A percentile compares a stretch with the other conserved stretches of the same genome.
phyloP scores from a whole-genome alignment of 2,888 invertebrate species.

The Saturnia japonica region DNA sequence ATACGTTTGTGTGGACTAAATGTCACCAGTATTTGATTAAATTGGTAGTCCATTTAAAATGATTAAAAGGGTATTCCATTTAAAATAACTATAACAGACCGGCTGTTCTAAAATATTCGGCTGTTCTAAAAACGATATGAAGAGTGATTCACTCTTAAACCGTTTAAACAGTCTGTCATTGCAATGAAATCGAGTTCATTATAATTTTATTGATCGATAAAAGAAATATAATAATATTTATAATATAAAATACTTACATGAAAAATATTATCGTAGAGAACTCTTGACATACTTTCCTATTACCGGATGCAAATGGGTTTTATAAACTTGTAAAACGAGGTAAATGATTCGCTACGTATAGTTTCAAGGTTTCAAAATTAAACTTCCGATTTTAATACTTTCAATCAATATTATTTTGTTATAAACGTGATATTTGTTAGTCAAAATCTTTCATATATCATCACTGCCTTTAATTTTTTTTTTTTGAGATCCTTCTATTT shows the following conservation, averaged over 20 bases:
- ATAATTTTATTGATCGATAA: conserved; percentile 9
- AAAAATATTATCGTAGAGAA: conserved; percentile 15
- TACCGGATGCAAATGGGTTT: conserved; percentile 22
- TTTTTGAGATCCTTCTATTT: too few species aligned
- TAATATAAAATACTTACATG: not conserved
- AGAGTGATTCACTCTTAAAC: not conserved
- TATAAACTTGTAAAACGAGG: conserved; percentile 22
- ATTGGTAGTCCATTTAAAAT: too few species aligned
- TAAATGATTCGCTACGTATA: conserved; percentile 21
- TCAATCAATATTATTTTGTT: not conserved
- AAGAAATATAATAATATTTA: conserved; percentile 15
- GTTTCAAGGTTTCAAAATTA: conserved; percentile 32
- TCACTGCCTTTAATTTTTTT: not conserved
- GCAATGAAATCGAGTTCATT: not conserved
- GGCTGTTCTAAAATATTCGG: not conserved
- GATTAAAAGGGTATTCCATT: not conserved
- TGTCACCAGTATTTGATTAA: too few species aligned
- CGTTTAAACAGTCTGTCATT: conserved; percentile 7
- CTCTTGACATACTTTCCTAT: conserved; percentile 25
- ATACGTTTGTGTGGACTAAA: too few species aligned
- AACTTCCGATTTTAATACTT: conserved; percentile 2
- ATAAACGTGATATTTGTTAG: not conserved
- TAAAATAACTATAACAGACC: not conserved
- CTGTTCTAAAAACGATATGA: not conserved
- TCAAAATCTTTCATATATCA: not conserved